Evolutionary conservation across 2,113 vertebrate species (phyloP).

Genomic region (Dissostichus mawsoni): DNA sequence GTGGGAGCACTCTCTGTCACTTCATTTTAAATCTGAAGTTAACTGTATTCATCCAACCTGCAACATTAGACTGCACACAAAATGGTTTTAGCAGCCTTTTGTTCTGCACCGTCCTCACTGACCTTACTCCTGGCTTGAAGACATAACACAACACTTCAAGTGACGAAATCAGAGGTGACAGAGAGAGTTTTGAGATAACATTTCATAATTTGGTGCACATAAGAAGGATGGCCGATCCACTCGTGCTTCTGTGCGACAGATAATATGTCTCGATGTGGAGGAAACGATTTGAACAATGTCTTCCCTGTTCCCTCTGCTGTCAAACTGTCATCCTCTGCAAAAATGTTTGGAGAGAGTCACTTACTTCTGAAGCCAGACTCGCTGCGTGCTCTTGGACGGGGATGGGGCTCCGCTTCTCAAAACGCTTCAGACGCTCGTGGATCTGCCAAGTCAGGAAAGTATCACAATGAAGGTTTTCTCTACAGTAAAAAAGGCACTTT

Average conservation of each 20-base stretch:
- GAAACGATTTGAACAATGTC: constrained; percentile 34
- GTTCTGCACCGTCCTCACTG: constrained; percentile 51
- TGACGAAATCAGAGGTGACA: not conserved
- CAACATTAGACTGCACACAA: constrained; percentile 65
- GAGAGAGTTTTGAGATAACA: constrained; percentile 10
- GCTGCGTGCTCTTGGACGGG: constrained; percentile 62
- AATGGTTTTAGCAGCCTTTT: constrained; percentile 66
- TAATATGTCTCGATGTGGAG: constrained; percentile 31
- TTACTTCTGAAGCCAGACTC: constrained; percentile 74
- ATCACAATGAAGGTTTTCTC: constrained; percentile 16
- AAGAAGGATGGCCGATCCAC: constrained; percentile 3
- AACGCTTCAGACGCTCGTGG: constrained; percentile 78
- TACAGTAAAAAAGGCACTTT: not conserved
- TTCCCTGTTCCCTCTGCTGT: constrained; percentile 32
- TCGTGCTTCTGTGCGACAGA: constrained; percentile 40
- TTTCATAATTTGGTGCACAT: constrained; percentile 20
- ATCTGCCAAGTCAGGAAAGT: constrained; percentile 69
- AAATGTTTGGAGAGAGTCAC: constrained; percentile 56
- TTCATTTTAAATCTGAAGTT: constrained; percentile 70
- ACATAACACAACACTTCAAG: constrained; percentile 11
- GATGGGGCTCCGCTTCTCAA: constrained; percentile 66
- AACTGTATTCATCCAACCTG: constrained; percentile 58
- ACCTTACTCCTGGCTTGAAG: constrained; percentile 39
- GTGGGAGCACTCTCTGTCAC: constrained; percentile 57
- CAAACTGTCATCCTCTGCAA: constrained; percentile 37